Evolutionary conservation across 2,888 invertebrate genomes (phyloP).

Genomic region (Agrotis puta): DNA sequence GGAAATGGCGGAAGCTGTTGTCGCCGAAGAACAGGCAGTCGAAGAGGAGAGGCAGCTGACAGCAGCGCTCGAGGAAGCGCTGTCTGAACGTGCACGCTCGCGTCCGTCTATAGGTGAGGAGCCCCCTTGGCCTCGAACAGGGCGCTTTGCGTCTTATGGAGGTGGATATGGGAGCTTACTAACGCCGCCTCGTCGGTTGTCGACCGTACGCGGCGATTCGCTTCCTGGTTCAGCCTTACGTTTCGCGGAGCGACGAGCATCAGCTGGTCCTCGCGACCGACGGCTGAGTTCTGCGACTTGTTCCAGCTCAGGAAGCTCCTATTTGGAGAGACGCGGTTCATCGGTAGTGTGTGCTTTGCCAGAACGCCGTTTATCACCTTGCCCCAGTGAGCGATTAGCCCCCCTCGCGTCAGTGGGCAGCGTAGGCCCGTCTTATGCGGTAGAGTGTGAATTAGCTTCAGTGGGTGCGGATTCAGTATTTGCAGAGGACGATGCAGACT

Average conservation of each 20-base stretch:
- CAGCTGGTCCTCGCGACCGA: conserved; percentile 89
- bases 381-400: conserved; percentile 92
- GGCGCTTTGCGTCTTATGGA: conserved; percentile 88
- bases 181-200: conserved; percentile 93
- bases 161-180: conserved; percentile 94
- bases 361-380: conserved; percentile 96
- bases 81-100: conserved; percentile 87
- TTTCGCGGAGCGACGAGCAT: conserved; percentile 88
- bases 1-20: conserved; percentile 94
- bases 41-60: conserved; percentile 94
- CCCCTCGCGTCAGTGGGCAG: conserved; percentile 96
- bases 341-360: conserved; percentile 94
- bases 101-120: conserved; percentile 93
- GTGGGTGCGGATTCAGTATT: conserved; percentile 96
- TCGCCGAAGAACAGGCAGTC: conserved; percentile 92
- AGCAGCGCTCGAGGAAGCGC: conserved; percentile 93
- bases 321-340: conserved; percentile 95
- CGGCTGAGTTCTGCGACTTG: conserved; percentile 96
- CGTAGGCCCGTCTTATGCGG: conserved; percentile 93
- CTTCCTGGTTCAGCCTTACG: conserved; percentile 91
- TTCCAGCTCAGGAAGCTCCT: conserved; percentile 96
- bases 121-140: conserved; percentile 88
- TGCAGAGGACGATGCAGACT: conserved; percentile 93
- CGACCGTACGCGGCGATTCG: conserved; percentile 91
- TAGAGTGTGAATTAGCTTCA: conserved; percentile 93